Conservation (phyloP, 92 coral and sea anemone species). For the Zoanthus solanderi region DNA sequence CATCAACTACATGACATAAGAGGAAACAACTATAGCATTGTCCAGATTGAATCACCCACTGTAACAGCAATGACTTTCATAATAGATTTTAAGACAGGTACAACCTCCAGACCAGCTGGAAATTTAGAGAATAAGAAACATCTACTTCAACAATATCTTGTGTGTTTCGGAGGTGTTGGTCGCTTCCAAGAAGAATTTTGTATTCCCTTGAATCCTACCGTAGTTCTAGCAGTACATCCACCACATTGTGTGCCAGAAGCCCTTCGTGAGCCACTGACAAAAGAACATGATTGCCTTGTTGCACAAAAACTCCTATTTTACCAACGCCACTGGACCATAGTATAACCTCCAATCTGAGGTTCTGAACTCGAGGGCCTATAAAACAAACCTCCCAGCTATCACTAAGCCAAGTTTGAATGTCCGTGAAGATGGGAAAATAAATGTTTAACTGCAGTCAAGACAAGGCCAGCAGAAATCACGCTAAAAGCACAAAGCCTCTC, state of each 20-base stretch:
- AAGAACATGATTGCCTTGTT: slow-evolving; percentile 30
- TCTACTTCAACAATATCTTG: slow-evolving; percentile 54
- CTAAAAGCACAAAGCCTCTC: too few species aligned
- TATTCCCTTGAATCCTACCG: slow-evolving; percentile 15
- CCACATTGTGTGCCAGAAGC: slow-evolving; percentile 68
- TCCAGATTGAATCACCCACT: not conserved
- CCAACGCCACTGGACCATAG: not conserved
- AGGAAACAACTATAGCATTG: slow-evolving; percentile 23
- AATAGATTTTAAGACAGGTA: slow-evolving; percentile 11
- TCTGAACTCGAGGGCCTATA: too few species aligned
- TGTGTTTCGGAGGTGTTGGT: slow-evolving; percentile 64
- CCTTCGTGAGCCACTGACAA: slow-evolving; percentile 69
- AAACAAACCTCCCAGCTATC: too few species aligned
- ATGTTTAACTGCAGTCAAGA: too few species aligned
- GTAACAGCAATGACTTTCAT: not conserved
- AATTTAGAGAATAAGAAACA: slow-evolving; percentile 65
- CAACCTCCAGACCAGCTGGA: slow-evolving; percentile 2
- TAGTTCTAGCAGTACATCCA: slow-evolving; percentile 46
- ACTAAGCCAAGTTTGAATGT: too few species aligned
- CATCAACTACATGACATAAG: not conserved
- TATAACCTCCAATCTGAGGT: too few species aligned
- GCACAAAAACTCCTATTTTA: not conserved
- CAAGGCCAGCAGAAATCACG: too few species aligned
- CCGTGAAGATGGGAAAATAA: too few species aligned
- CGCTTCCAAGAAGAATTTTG: slow-evolving; percentile 67